Base-by-base conservation (phyloP, 2,113 vertebrate genomes). In the Oryzias woworae region DNA sequence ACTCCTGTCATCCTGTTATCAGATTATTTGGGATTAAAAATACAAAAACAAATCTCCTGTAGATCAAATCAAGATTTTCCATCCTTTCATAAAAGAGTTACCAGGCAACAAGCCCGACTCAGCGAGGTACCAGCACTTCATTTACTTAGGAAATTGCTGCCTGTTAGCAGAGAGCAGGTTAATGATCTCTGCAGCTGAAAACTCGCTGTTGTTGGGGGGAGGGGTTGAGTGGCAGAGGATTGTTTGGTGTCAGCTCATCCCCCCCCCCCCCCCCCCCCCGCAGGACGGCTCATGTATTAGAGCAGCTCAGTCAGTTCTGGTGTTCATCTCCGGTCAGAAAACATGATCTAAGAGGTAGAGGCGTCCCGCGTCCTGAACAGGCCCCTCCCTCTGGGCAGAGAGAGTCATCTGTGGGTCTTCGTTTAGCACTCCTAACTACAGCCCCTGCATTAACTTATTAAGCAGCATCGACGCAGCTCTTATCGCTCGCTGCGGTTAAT, bases 91-190 rank as follows among this genome's bases (percentile, higher is more conserved):
- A 64, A 66, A 73, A 58, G 64, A 42, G 84, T 86, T 78, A 73
- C 86, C 77, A 82, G 72, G 80, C 84, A 85, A 86, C 82, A 41
- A 20, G 76, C 22, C 52, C 18, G 24, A 59, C 62, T 62, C 14
- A 17, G 48, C 43, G 31, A 78, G 67, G 62, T 61, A 75, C 82
- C 74, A 85, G 70, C 57, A 14, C 73, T 78, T 81, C 70, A 75
- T 86, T 84, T 84, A 66, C 80, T 84, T 79, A 69, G 73, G 75
- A 81, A 84, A 77, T 75, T 68, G 61, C 69, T 64, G 48, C 69
- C 63, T 72, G 74, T 78, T 54, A 66, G 22, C 16, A 69, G 57
- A 68, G 54, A 49, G 69, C n/a, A 71, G 69, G 55, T 66, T 81
- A 73, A 85, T 87, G 72, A 79, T 69, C 66, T 62, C 62, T 74